Conservation (phyloP, 2,888 invertebrate genomes). For the Zele albiditarsus region DNA sequence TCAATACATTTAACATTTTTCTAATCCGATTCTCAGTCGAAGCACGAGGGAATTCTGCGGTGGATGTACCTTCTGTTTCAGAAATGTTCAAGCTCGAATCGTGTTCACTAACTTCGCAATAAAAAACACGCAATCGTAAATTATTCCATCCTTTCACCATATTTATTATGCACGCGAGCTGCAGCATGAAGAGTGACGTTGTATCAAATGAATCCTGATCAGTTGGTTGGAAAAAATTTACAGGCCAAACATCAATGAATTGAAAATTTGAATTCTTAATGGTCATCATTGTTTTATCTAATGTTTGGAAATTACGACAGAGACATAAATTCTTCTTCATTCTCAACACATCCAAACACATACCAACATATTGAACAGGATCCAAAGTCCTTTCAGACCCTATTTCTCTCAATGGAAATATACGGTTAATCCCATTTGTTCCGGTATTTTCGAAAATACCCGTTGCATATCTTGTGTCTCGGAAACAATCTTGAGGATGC, state of each 20-base stretch:
- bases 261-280: slow-evolving; percentile 78
- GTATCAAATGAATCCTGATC: slow-evolving; percentile 90
- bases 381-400: slow-evolving; percentile 73
- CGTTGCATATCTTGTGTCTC: slow-evolving; percentile 72
- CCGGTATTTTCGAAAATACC: slow-evolving; percentile 74
- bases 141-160: slow-evolving; percentile 93
- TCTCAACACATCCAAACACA: slow-evolving; percentile 90
- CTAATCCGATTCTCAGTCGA: slow-evolving; percentile 75
- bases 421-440: slow-evolving; percentile 68
- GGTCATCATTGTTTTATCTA: slow-evolving; percentile 84
- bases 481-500: slow-evolving; percentile 85
- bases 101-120: slow-evolving; percentile 79
- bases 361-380: slow-evolving; percentile 84
- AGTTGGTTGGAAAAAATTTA: slow-evolving; percentile 88
- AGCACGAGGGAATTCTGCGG: slow-evolving; percentile 66
- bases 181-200: slow-evolving; percentile 95
- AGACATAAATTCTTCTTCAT: slow-evolving; percentile 96
- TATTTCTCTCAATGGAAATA: slow-evolving; percentile 76
- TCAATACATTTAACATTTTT: slow-evolving; percentile 84
- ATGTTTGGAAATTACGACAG: slow-evolving; percentile 90
- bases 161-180: slow-evolving; percentile 95
- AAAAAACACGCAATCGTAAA: slow-evolving; percentile 88
- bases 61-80: slow-evolving; percentile 70
- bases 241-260: slow-evolving; percentile 98
- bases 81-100: slow-evolving; percentile 65